Percentiles rank a stretch among this genome's conserved stretches.
Conservation (phyloP, 2,113 vertebrate genomes). For the Nasalis larvatus region DNA sequence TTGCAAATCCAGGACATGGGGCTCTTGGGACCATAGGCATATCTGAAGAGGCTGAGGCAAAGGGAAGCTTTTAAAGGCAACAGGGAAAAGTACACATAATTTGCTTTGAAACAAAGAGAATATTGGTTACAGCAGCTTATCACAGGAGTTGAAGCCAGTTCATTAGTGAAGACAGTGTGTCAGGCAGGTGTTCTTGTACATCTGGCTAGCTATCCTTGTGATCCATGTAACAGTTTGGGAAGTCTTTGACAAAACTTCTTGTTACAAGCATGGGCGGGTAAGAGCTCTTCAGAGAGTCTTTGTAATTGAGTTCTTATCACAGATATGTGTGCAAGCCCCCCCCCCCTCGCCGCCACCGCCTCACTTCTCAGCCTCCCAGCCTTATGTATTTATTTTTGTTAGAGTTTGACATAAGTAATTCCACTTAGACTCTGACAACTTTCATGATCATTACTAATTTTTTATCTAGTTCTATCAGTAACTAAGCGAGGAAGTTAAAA, state of each 20-base stretch:
- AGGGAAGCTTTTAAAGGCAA: background rate
- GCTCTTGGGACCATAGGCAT: background rate
- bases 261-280: background rate
- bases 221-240: background rate
- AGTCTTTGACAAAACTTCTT: background rate
- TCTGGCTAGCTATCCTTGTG: background rate
- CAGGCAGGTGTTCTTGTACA: background rate
- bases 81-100: background rate
- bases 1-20: background rate
- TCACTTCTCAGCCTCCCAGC: background rate
- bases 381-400: background rate
- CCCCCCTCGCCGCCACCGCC: fast-evolving
- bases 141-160: background rate
- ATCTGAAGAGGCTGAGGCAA: background rate
- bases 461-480: background rate
- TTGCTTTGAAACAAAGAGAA: background rate
- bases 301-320: background rate
- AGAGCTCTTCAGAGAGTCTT: background rate
- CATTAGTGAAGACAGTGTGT: background rate
- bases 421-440: background rate
- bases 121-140: background rate
- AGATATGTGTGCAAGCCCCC: background rate
- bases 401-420: background rate
- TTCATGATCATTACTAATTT: background rate
- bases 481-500: background rate